Percentiles rank a stretch among this genome's conserved stretches.
Evolutionary conservation across 2,797 vertebrate species (phyloP).

Genomic region (Simalia tracyae): DNA sequence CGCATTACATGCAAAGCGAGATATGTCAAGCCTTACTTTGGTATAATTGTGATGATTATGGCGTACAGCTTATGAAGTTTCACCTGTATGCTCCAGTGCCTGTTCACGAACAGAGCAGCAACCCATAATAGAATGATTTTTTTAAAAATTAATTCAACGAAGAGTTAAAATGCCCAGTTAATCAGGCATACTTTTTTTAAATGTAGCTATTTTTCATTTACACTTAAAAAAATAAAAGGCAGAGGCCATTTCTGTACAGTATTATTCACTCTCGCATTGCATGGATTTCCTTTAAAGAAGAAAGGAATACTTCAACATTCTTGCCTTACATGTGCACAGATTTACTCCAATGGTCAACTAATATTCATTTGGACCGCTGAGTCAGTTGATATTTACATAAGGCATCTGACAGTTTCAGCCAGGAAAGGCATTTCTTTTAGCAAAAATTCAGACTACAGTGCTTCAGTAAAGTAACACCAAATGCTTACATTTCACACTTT

Average conservation of each 20-base stretch:
- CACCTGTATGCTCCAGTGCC: no score
- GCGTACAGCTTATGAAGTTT: no score
- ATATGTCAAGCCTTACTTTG: no score
- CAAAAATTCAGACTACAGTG: neutral
- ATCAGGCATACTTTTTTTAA: neutral
- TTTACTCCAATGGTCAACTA: neutral
- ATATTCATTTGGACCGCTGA: neutral
- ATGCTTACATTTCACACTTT: neutral
- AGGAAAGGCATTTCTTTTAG: neutral
- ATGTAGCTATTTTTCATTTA: neutral
- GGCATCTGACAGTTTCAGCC: neutral
- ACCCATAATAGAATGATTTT: neutral
- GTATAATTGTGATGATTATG: no score
- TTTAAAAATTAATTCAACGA: neutral
- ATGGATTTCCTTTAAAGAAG: neutral
- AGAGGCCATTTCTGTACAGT: neutral
- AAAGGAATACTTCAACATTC: neutral
- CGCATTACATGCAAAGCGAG: no score
- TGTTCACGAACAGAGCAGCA: neutral
- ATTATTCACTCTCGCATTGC: neutral
- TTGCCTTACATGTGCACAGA: neutral
- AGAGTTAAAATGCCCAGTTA: neutral
- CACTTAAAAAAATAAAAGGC: neutral
- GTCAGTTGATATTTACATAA: neutral
- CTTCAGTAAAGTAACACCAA: fast-evolving